Percentiles rank a stretch among this genome's conserved stretches.
Conservation (phyloP, 2,113 vertebrate genomes). For the Argyrosomus japonicus region DNA sequence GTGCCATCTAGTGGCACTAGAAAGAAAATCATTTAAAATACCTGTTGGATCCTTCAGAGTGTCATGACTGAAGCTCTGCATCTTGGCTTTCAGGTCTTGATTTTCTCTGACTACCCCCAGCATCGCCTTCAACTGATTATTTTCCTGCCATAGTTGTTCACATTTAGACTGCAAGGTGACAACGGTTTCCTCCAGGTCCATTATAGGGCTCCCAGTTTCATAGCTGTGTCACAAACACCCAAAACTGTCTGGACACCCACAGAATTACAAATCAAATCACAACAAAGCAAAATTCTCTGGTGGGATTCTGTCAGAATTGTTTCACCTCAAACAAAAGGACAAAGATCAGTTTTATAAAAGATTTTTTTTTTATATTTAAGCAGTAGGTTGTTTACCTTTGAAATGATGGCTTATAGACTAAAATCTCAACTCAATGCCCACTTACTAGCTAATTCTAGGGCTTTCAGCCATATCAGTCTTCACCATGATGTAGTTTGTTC, state of each 20-base stretch:
- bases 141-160: constrained; percentile 54
- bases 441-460: background rate
- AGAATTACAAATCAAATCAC: constrained; percentile 40
- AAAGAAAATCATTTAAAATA: constrained; percentile 13
- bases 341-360: constrained; percentile 34
- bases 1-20: constrained; percentile 55
- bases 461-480: background rate
- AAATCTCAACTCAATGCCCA: background rate
- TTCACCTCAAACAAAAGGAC: constrained; percentile 27
- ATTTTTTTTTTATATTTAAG: background rate
- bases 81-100: constrained; percentile 38
- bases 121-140: constrained; percentile 41
- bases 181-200: constrained; percentile 39
- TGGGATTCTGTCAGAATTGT: constrained; percentile 1
- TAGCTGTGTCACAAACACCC: constrained; percentile 67
- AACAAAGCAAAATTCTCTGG: constrained; percentile 2
- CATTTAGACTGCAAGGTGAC: constrained; percentile 32
- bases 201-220: constrained; percentile 24
- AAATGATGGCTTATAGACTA: constrained; percentile 25
- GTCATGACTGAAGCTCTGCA: constrained; percentile 5
- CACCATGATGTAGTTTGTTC: constrained; percentile 12
- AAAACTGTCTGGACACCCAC: background rate
- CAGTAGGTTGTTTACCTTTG: constrained; percentile 1
- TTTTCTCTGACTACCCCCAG: constrained; percentile 60
- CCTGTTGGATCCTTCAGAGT: constrained; percentile 22